phyloP scores from a whole-genome alignment of 2,113 vertebrate genomes.

The Pygathrix nemaeus region DNA sequence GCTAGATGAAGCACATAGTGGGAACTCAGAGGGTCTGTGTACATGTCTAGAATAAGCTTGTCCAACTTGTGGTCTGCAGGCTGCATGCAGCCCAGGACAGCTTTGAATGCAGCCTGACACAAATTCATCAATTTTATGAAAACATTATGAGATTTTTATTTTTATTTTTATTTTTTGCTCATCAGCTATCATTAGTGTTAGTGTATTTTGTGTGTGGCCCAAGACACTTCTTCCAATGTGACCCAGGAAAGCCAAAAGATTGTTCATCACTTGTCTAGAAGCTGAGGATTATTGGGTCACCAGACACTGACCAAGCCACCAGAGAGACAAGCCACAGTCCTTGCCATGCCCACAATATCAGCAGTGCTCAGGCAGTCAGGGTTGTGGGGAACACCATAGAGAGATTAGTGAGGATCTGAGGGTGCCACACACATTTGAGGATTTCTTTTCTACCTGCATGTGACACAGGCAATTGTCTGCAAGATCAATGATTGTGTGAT shows the following conservation, averaged over 20 bases:
- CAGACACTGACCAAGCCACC: not conserved
- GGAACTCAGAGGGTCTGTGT: not conserved
- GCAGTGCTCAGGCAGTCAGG: not conserved
- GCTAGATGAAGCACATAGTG: not conserved
- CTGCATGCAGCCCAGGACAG: too few relatives aligned
- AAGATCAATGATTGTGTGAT: not conserved
- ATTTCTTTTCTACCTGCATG: not conserved
- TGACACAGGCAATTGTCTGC: not conserved
- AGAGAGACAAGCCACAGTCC: not conserved
- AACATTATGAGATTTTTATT: too few relatives aligned
- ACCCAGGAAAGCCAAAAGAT: too few relatives aligned
- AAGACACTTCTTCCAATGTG: too few relatives aligned
- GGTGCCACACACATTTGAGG: not conserved
- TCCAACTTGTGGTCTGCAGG: too few relatives aligned
- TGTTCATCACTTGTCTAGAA: not conserved
- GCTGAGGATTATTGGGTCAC: not conserved
- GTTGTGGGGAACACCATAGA: not conserved
- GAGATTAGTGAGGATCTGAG: not conserved
- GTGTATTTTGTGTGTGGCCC: too few relatives aligned
- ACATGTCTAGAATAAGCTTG: not conserved
- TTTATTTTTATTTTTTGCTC: too few relatives aligned
- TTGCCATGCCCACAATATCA: not conserved
- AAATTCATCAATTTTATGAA: too few relatives aligned
- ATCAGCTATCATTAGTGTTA: too few relatives aligned
- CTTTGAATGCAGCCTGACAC: too few relatives aligned